These are phyloP conservation scores for Gymnosoma rotundatum DNA, from an alignment of 2,888 invertebrate species.

Conservation along the genomic window DNA sequence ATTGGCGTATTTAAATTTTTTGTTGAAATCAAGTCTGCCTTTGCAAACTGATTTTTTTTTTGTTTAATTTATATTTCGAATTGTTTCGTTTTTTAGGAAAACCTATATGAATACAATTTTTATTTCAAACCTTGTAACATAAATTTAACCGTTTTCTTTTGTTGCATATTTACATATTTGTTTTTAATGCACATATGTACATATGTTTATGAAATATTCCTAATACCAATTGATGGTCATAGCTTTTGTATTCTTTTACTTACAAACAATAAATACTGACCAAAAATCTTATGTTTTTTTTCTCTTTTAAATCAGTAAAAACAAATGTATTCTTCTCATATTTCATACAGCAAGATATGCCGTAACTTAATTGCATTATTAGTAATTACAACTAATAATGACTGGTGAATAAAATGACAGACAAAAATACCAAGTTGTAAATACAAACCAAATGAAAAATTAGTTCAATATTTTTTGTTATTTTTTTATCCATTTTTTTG, in stretches of 20 bases:
- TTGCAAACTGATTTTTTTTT: no score
- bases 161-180: no score
- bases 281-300: conserved; percentile 21
- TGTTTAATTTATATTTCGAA: background rate
- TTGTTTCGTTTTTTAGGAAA: conserved; percentile 14
- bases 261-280: conserved; percentile 34
- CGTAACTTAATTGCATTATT: conserved; percentile 79
- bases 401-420: conserved; percentile 41
- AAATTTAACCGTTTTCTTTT: conserved; percentile 47
- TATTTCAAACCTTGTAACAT: conserved; percentile 63
- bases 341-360: conserved; percentile 36
- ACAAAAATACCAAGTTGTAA: conserved; percentile 38
- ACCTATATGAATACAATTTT: conserved; percentile 9
- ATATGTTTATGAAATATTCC: conserved; percentile 32
- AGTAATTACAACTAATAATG: conserved; percentile 80
- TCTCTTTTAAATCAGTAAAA: background rate
- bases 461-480: conserved; percentile 44
- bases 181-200: no score
- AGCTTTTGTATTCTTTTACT: conserved; percentile 47
- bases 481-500: background rate
- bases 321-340: conserved; percentile 37
- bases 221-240: conserved; percentile 66
- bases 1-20: no score
- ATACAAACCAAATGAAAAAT: conserved; percentile 36
- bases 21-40: no score